Percentiles rank a stretch among this genome's conserved stretches.
Evolutionary conservation across 2,113 vertebrate species (phyloP).

Genomic region (Pantherophis guttatus): DNA sequence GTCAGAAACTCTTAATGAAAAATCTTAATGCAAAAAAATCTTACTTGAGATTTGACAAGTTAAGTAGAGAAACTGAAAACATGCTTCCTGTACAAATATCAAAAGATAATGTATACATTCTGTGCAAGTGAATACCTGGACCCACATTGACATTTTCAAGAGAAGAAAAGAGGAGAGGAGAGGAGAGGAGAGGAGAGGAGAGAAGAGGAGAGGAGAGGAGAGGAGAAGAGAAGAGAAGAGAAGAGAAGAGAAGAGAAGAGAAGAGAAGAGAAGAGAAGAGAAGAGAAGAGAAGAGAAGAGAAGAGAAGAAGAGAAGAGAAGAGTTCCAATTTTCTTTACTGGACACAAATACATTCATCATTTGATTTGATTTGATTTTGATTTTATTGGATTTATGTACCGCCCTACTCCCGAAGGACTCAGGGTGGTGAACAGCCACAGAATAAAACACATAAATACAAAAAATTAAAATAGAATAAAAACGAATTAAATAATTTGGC

Average conservation of each 20-base stretch:
- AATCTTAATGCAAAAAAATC: background rate
- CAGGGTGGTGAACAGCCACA: too few species aligned
- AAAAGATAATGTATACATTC: background rate
- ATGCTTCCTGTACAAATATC: background rate
- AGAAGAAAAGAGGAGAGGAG: background rate
- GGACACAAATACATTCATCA: background rate
- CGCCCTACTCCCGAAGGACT: too few species aligned
- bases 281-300: background rate
- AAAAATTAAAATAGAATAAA: too few species aligned
- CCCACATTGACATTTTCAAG: background rate
- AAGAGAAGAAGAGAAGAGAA: background rate
- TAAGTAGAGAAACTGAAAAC: background rate
- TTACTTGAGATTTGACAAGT: background rate
- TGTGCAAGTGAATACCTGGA: background rate
- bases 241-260: too few species aligned
- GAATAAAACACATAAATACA: too few species aligned
- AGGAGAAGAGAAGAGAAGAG: too few species aligned
- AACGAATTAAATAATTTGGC: too few species aligned
- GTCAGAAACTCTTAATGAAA: background rate
- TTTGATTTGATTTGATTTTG: too few species aligned
- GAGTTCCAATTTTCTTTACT: background rate
- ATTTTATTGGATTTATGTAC: too few species aligned
- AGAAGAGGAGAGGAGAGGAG: too few species aligned
- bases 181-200: too few species aligned
- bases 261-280: too few species aligned